These are phyloP conservation scores for Hepsetus odoe DNA, from an alignment of 2,113 vertebrate genomes.

Conservation along the genomic window DNA sequence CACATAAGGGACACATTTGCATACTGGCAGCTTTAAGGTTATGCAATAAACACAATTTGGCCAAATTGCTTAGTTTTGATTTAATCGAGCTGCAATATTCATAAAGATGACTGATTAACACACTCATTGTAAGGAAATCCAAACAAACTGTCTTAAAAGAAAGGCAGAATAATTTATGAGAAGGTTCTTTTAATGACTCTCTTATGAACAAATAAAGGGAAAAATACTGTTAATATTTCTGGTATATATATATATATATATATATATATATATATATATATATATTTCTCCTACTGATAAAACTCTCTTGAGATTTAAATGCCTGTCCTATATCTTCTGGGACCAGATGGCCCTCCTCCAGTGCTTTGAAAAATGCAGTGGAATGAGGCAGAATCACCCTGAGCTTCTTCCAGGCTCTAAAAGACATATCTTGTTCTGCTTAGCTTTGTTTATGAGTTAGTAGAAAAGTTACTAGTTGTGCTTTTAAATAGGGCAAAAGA, in stretches of 20 bases:
- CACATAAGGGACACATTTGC: conserved; percentile 29
- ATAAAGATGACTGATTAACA: neutral
- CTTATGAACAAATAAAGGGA: neutral
- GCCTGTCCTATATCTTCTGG: neutral
- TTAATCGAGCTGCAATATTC: neutral
- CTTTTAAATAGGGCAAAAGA: too few relatives aligned
- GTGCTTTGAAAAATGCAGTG: neutral
- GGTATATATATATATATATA: too few relatives aligned
- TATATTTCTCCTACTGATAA: neutral
- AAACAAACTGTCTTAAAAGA: too few relatives aligned
- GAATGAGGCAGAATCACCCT: neutral
- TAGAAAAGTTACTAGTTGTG: too few relatives aligned
- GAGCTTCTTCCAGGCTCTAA: neutral
- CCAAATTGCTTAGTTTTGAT: neutral
- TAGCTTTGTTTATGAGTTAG: neutral
- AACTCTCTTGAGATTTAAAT: neutral
- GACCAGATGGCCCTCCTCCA: neutral
- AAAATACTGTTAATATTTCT: neutral
- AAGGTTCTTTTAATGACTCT: too few relatives aligned
- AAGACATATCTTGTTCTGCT: neutral
- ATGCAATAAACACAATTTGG: neutral
- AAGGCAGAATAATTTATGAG: too few relatives aligned
- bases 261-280: too few relatives aligned
- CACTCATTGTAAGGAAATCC: neutral
- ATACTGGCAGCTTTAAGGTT: conserved; percentile 2